Evolutionary conservation across 2,113 vertebrate species (phyloP).

Genomic region (Macaca fascicularis): T2T-MFA8v1.1 NC_088379.1:185032001-185032500

Average conservation of each 20-base stretch:
- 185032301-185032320: too few relatives aligned
- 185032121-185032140: neutral
- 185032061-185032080: neutral
- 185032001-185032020: too few relatives aligned
- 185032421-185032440: neutral
- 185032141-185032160: neutral
- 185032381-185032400: neutral
- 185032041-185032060: neutral
- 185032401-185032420: neutral
- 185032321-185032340: neutral
- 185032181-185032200: neutral
- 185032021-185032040: accelerated
- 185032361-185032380: neutral
- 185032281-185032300: neutral
- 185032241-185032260: neutral
- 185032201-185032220: neutral
- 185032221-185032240: neutral
- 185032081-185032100: neutral
- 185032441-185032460: neutral
- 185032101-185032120: neutral
- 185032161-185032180: neutral
- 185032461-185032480: neutral
- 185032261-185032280: neutral
- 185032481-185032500: neutral
- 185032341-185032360: neutral